phyloP scores from a whole-genome alignment of 2,888 invertebrate species.

The Drosophila koepferae region DNA sequence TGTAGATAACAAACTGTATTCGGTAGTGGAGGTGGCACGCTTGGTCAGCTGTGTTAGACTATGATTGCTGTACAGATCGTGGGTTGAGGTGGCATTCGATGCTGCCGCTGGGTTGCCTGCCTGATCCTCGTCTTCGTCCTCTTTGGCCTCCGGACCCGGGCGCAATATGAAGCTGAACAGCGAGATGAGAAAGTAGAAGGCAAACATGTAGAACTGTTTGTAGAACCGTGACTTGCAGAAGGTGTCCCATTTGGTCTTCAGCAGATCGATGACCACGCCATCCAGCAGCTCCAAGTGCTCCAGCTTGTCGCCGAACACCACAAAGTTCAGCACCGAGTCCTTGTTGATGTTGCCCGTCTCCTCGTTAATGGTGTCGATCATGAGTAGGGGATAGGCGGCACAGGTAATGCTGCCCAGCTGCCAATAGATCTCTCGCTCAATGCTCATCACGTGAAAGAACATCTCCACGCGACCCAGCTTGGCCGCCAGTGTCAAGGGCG shows the following conservation, averaged over 20 bases:
- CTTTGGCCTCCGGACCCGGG: constrained; percentile 89
- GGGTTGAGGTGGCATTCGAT: constrained; percentile 33
- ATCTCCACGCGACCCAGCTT: constrained; percentile 96
- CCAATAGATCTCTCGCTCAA: constrained; percentile 98
- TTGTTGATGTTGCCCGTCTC: constrained; percentile 96
- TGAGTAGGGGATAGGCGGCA: constrained; percentile 97
- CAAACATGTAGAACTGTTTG: constrained; percentile 95
- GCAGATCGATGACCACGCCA: constrained; percentile 95
- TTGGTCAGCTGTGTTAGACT: constrained; percentile 46
- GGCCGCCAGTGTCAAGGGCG: constrained; percentile 96
- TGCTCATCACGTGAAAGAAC: constrained; percentile 98
- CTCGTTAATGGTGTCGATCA: constrained; percentile 97
- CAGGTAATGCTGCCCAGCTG: constrained; percentile 97
- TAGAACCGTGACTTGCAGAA: constrained; percentile 98
- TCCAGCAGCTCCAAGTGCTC: constrained; percentile 98
- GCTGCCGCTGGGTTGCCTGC: constrained; percentile 31
- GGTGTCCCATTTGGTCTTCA: constrained; percentile 99
- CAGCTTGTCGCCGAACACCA: constrained; percentile 97
- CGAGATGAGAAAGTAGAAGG: constrained; percentile 95
- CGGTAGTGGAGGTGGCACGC: constrained; percentile 61
- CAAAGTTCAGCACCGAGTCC: constrained; percentile 96
- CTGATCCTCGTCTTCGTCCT: constrained; percentile 73
- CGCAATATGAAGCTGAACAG: constrained; percentile 94
- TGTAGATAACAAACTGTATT: constrained; percentile 63
- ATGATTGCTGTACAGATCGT: constrained; percentile 51